These are phyloP conservation scores for Pocota personata DNA, from an alignment of 2,888 invertebrate species.

Conservation along the genomic window DNA sequence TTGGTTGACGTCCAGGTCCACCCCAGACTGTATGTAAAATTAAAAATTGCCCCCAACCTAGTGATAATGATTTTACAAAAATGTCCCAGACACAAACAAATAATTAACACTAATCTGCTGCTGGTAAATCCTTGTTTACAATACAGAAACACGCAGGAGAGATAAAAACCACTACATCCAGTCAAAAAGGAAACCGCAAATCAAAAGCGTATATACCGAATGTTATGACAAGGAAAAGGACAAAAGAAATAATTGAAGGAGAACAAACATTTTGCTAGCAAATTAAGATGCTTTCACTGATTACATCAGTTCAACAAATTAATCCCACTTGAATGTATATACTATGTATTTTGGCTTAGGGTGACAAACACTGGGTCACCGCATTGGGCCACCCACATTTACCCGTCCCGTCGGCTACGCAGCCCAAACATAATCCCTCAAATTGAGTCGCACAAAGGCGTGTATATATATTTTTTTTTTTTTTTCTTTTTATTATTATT, in stretches of 20 bases:
- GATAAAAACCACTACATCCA: background rate
- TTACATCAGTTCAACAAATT: conserved; percentile 63
- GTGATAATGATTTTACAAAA: background rate
- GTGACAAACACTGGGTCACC: conserved; percentile 38
- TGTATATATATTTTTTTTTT: conserved; percentile 32
- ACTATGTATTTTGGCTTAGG: conserved; percentile 25
- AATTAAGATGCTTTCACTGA: conserved; percentile 60
- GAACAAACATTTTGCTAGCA: conserved; percentile 38
- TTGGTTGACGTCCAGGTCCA: too few relatives aligned
- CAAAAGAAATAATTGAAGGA: conserved; percentile 54
- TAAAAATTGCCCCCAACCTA: too few relatives aligned
- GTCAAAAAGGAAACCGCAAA: conserved; percentile 41
- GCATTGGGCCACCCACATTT: conserved; percentile 8
- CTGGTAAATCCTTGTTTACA: conserved; percentile 32
- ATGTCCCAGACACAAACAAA: background rate
- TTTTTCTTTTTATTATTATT: conserved; percentile 24
- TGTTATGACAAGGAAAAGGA: conserved; percentile 33
- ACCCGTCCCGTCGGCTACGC: background rate
- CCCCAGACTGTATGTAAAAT: too few relatives aligned
- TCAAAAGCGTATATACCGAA: conserved; percentile 34
- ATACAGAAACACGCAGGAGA: conserved; percentile 12
- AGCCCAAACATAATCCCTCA: conserved; percentile 47
- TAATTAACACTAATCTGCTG: conserved; percentile 29
- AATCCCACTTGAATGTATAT: conserved; percentile 52
- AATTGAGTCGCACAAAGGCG: conserved; percentile 39